phyloP scores from a whole-genome alignment of 2,888 invertebrate genomes.

The Mayetiola destructor region DNA sequence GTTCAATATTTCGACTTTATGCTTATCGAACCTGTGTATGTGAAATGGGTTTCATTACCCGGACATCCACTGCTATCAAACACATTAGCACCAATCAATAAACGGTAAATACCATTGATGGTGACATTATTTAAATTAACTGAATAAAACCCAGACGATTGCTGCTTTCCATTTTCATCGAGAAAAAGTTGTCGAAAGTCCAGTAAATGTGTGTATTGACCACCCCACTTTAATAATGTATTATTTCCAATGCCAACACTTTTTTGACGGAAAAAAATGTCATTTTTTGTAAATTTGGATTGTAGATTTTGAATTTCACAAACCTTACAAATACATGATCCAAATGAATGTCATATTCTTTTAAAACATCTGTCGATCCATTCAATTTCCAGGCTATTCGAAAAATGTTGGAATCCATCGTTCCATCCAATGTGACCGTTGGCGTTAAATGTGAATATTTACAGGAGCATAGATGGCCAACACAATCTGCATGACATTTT shows the following conservation, averaged over 20 bases:
- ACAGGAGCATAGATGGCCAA: conserved; percentile 27
- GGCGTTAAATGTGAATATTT: conserved; percentile 23
- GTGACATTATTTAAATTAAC: conserved; percentile 19
- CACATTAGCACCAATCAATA: conserved; percentile 24
- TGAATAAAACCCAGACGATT: conserved; percentile 21
- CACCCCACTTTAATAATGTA: no score
- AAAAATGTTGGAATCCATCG: conserved; percentile 24
- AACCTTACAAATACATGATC: no score
- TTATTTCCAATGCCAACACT: no score
- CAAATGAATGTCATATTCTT: no score
- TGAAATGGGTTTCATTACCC: conserved; percentile 23
- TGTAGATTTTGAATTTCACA: no score
- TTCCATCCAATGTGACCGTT: conserved; percentile 21
- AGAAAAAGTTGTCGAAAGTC: no score
- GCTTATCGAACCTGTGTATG: conserved; percentile 27
- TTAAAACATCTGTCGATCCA: no score
- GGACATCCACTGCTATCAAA: conserved; percentile 25
- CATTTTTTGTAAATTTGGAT: no score
- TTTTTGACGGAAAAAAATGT: no score
- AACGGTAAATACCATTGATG: no score
- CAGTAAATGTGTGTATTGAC: no score
- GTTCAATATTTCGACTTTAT: no score
- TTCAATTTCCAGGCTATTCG: conserved; percentile 25
- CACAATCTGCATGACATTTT: conserved; percentile 25
- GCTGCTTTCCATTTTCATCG: conserved; percentile 18